Base-by-base conservation (phyloP, 1,140 invertebrate genomes). In the Scylla paramamosain region DNA sequence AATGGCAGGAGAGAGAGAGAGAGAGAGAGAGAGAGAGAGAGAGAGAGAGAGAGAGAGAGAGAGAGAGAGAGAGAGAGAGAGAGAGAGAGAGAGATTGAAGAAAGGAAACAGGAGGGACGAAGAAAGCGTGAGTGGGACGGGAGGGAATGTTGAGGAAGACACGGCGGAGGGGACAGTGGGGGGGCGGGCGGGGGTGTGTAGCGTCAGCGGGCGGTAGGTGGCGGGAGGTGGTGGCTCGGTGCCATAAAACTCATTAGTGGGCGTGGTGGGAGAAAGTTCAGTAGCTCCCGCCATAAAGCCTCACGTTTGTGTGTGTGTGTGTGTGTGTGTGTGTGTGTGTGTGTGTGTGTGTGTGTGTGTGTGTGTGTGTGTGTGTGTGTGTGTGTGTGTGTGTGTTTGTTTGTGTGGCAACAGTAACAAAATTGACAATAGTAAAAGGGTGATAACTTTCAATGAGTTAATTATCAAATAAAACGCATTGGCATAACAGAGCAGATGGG, bases 291-390 rank as follows among this genome's bases (percentile, higher is more conserved):
- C 52, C 52, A 59, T 59, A 59, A 59, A 59, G 52, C 52, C 10
- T 59, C n/a, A n/a, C n/a, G 67, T 48, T 25, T 67, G 48, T 91
- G 45, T 87, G 86, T 87, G 86, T 87, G 86, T 87, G 86, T 87
- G 86, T 87, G 86, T 87, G 31, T 52, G 46, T 28, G 89, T 59
- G 89, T 59, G 89, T 67, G 89, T 59, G 89, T 59, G 52, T 59
- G 52, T 59, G 52, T 59, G 52, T 59, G 52, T 59, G 52, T 59
- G 52, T 59, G 52, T 59, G 52, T 4, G 52, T 59, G 52, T 4
- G 87, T 89, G 87, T 46, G 87, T 88, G 84, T 87, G 84, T 87
- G 84, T 87, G 84, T 87, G 84, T 87, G 84, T 87, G 84, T 87
- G 84, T 87, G 86, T 87, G 86, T 87, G 86, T 87, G 86, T 87